Conservation (phyloP, 2,113 vertebrate genomes). For the Microtus richardsoni region DNA sequence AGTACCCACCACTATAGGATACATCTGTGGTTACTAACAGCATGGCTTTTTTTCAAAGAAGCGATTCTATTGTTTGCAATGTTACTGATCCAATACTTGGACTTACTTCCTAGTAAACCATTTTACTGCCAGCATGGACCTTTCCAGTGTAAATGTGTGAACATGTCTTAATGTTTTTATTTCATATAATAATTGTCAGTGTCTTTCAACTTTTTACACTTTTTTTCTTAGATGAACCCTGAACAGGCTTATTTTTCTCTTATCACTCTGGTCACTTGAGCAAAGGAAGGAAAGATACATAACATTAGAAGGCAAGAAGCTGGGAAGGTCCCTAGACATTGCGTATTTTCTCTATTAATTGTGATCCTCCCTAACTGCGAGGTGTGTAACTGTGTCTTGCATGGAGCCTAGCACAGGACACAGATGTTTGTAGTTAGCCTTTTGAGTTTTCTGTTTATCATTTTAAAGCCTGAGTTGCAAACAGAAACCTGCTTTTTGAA, state of each 20-base stretch:
- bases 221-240: background rate
- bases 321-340: background rate
- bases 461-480: slow-evolving; percentile 14
- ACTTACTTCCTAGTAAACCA: background rate
- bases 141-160: slow-evolving; percentile 31
- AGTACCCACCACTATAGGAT: background rate
- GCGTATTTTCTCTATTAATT: background rate
- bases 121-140: background rate
- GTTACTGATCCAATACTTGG: background rate
- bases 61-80: background rate
- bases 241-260: background rate
- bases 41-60: background rate
- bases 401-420: background rate
- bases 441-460: slow-evolving; percentile 37
- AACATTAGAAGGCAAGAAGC: background rate
- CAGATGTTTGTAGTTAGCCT: background rate
- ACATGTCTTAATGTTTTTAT: background rate
- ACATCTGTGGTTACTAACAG: background rate
- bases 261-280: background rate
- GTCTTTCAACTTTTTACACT: background rate
- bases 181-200: background rate
- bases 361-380: background rate
- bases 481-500: slow-evolving; percentile 11
- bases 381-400: background rate
- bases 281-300: background rate